Conservation (phyloP, 1,140 invertebrate species). For the Pteromalus puparum region DNA sequence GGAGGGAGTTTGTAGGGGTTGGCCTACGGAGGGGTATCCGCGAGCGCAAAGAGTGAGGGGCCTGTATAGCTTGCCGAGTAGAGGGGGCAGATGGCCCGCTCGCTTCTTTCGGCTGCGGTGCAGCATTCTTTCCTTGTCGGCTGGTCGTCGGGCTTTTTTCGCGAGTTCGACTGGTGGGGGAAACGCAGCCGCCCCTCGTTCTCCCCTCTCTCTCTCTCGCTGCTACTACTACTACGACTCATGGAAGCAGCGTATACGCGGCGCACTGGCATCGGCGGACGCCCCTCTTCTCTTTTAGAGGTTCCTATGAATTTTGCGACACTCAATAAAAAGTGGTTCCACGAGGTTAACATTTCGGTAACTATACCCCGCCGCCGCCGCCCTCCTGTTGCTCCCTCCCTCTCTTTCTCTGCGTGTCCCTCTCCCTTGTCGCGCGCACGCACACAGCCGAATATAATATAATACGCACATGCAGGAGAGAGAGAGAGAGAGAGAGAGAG, state of each 20-base stretch:
- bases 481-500: no score
- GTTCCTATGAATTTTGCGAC: constrained; percentile 76
- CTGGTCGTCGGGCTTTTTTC: constrained; percentile 41
- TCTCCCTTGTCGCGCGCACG: not conserved
- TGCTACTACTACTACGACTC: constrained; percentile 49
- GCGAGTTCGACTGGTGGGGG: constrained; percentile 26
- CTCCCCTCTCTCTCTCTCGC: constrained; percentile 53
- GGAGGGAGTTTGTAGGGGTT: constrained; percentile 28
- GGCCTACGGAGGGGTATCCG: constrained; percentile 62
- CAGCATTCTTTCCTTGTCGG: constrained; percentile 33
- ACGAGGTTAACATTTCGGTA: constrained; percentile 77
- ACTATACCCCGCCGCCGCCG: constrained; percentile 71
- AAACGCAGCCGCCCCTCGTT: constrained; percentile 57
- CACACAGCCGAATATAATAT: constrained; percentile 14
- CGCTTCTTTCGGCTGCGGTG: constrained; percentile 54
- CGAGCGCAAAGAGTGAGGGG: not conserved
- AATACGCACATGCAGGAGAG: not conserved
- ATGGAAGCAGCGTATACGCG: constrained; percentile 33
- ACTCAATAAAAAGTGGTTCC: constrained; percentile 77
- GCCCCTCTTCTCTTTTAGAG: constrained; percentile 58
- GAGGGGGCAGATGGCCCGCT: constrained; percentile 55
- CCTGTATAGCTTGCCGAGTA: not conserved
- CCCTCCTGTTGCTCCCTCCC: constrained; percentile 56
- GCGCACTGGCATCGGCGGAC: constrained; percentile 10
- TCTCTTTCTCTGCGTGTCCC: constrained; percentile 12